Percentiles rank a stretch among this genome's conserved stretches.
These are phyloP conservation scores for Nixonia krombeini DNA, from an alignment of 1,140 invertebrate species.

Conservation along the genomic window DNA sequence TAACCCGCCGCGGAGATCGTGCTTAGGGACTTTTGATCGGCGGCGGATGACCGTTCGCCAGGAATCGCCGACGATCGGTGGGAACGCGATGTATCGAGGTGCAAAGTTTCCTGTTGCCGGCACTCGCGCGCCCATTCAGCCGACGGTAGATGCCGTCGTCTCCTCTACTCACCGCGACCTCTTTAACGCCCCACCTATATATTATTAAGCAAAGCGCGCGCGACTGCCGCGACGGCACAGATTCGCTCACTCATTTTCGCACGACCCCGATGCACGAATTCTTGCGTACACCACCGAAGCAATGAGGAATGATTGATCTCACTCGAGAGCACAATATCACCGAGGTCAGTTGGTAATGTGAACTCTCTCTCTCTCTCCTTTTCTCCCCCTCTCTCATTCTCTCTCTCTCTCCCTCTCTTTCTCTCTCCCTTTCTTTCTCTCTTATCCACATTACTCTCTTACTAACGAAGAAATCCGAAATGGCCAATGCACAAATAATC, in stretches of 20 bases:
- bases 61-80: conserved; percentile 45
- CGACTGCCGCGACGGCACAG: conserved; percentile 47
- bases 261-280: conserved; percentile 37
- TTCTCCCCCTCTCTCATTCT: too few relatives aligned
- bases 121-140: conserved; percentile 47
- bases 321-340: background rate
- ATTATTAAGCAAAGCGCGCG: conserved; percentile 17
- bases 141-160: conserved; percentile 33
- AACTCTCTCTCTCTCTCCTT: too few relatives aligned
- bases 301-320: background rate
- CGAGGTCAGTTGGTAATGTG: background rate
- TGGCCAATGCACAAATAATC: too few relatives aligned
- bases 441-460: too few relatives aligned
- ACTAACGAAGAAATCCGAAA: too few relatives aligned
- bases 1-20: conserved; percentile 56
- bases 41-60: conserved; percentile 50
- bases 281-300: background rate
- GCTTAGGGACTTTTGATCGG: conserved; percentile 58
- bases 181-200: conserved; percentile 21
- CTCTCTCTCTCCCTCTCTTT: too few relatives aligned
- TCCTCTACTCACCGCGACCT: conserved; percentile 40
- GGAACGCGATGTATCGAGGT: conserved; percentile 48
- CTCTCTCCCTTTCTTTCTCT: too few relatives aligned
- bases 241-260: conserved; percentile 49
- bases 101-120: conserved; percentile 47